These are phyloP conservation scores for Athripsodes cinereus DNA, from an alignment of 2,888 invertebrate species.

Conservation along the genomic window DNA sequence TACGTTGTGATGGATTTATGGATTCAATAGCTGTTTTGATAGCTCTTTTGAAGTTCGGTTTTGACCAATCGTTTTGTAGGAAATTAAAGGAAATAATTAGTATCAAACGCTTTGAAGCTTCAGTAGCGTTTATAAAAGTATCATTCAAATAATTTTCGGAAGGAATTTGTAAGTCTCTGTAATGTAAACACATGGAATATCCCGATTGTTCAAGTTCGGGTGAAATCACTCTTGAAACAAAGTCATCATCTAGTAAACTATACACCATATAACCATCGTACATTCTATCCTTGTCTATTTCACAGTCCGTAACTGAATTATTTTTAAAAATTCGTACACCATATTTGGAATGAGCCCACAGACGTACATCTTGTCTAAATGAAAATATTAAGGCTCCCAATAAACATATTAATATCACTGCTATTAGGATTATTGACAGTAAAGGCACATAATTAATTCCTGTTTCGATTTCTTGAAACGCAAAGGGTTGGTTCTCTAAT, in stretches of 20 bases:
- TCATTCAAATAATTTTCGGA: constrained; percentile 57
- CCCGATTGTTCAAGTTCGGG: constrained; percentile 68
- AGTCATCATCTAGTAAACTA: constrained; percentile 73
- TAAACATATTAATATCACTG: constrained; percentile 64
- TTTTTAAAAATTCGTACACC: constrained; percentile 71
- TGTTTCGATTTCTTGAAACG: constrained; percentile 62
- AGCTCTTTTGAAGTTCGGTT: constrained; percentile 73
- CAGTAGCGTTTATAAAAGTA: constrained; percentile 56
- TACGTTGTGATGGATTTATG: constrained; percentile 59
- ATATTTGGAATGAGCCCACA: constrained; percentile 77
- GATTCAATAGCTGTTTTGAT: constrained; percentile 63
- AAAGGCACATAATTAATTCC: constrained; percentile 65
- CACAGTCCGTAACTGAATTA: constrained; percentile 50
- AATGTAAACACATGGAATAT: constrained; percentile 62
- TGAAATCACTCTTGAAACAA: constrained; percentile 61
- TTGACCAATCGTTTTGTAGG: constrained; percentile 77
- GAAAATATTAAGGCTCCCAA: constrained; percentile 67
- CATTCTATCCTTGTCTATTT: constrained; percentile 59
- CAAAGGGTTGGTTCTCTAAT: constrained; percentile 52
- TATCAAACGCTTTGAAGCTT: constrained; percentile 64
- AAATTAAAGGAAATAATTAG: constrained; percentile 76
- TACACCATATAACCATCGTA: constrained; percentile 88
- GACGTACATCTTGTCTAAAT: constrained; percentile 70
- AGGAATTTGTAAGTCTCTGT: constrained; percentile 55
- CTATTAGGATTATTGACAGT: constrained; percentile 65